Base-by-base conservation (phyloP, 92 coral and sea anemone genomes). In the Actinostola sp. region DNA sequence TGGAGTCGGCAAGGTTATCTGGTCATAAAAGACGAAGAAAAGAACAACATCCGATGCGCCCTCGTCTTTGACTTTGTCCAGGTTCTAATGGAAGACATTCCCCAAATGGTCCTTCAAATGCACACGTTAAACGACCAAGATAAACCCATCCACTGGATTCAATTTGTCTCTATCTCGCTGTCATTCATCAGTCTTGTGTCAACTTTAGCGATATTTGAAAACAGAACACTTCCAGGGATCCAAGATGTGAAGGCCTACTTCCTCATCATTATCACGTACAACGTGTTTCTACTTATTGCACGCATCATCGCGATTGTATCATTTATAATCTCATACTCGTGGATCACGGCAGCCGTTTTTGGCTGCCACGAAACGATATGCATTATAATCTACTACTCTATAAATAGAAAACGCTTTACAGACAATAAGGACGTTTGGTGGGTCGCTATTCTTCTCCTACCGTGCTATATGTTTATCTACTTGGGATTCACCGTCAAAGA, bases 341-440 rank as follows among this genome's bases (percentile, higher is more conserved):
- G 92, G 92, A 16, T 75, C 30, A 76, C 86, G 23, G 74, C 88
- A 16, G 68, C 74, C 0, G 76, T 77, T 2, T 44, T 84, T 24
- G 84, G 43, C 45, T 55, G 57, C 36, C 92, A 86, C 31, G 78
- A 76, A 30, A 32, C 82, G 8, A 52, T 71, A 9, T 86, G 92
- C 70, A 65, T 71, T 21, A 21, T 80, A 1, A 74, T 82, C 17
- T 86, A 82, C 33, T 58, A 70, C 54, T 44, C 48, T 57, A 76
- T 44, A 34, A 86, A 86, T 35, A 73, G 79, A 17, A 58, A 70
- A 43, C 84, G 76, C 52, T 76, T 82, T 66, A 71, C 63, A 2
- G 88, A 81, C 70, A 81, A n/a, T n/a, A n/a, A 63, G 45, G 80
- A 86, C 35, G 63, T 86, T 0, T 86, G 92, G 92, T 86, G 92